These are phyloP conservation scores for Cotesia typhae DNA, from an alignment of 1,140 invertebrate genomes.

Conservation along the genomic window DNA sequence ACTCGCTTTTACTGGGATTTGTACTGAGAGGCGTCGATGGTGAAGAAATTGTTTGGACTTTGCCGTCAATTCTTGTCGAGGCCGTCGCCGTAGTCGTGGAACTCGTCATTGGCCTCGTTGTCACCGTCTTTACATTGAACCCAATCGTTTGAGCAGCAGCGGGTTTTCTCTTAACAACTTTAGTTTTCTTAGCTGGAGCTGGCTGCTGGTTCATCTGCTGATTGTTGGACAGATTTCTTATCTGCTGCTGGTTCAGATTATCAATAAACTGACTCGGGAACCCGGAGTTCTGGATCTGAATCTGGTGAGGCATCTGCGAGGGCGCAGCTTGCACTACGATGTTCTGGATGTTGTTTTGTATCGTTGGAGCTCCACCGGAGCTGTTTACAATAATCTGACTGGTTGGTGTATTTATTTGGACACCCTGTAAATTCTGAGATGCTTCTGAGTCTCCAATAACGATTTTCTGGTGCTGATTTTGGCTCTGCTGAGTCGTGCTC, in stretches of 20 bases:
- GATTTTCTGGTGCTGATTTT: constrained; percentile 61
- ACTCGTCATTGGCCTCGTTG: constrained; percentile 12
- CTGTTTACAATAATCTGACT: constrained; percentile 66
- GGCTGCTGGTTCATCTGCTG: constrained; percentile 25
- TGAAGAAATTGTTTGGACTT: constrained; percentile 43
- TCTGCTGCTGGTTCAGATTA: constrained; percentile 64
- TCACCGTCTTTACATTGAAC: constrained; percentile 42
- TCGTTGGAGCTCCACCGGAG: constrained; percentile 63
- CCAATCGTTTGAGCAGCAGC: constrained; percentile 48
- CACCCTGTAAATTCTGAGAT: constrained; percentile 57
- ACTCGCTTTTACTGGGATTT: constrained; percentile 54
- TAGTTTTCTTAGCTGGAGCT: constrained; percentile 51
- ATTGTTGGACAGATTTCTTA: constrained; percentile 53
- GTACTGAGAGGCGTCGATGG: constrained; percentile 48
- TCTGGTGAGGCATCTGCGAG: constrained; percentile 62
- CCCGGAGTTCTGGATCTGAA: constrained; percentile 63
- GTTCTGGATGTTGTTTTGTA: constrained; percentile 65
- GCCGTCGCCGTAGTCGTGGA: constrained; percentile 41
- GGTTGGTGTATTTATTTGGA: constrained; percentile 64
- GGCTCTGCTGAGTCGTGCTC: constrained; percentile 50
- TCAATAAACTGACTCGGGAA: constrained; percentile 64
- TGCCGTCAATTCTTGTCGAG: constrained; percentile 41
- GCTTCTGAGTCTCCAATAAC: constrained; percentile 60
- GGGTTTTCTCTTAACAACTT: constrained; percentile 56
- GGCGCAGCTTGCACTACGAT: constrained; percentile 63